phyloP scores from a whole-genome alignment of 2,797 vertebrate species.

The Amazona ochrocephala region DNA sequence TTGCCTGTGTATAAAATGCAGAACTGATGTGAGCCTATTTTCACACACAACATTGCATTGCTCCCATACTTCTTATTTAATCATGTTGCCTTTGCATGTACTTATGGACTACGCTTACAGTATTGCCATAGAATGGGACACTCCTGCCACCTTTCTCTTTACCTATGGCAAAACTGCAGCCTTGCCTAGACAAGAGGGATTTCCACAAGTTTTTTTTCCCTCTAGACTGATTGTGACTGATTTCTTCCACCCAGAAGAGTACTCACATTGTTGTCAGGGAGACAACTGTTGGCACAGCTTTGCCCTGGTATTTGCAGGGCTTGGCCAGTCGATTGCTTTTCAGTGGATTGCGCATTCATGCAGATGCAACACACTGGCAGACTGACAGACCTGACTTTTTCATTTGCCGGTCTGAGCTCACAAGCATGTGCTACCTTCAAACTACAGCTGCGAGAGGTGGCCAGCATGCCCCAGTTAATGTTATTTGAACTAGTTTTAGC shows the following conservation, averaged over 20 bases:
- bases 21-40: background rate
- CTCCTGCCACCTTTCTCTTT: background rate
- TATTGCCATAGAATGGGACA: background rate
- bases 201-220: background rate
- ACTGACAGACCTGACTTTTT: background rate
- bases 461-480: background rate
- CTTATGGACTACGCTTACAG: background rate
- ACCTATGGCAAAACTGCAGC: background rate
- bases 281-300: conserved; percentile 40
- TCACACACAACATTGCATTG: background rate
- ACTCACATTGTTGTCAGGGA: conserved; percentile 27
- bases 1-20: background rate
- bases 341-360: background rate
- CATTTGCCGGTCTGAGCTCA: background rate
- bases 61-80: background rate
- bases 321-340: background rate
- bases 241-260: background rate
- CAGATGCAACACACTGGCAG: background rate
- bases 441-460: background rate
- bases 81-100: background rate
- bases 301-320: conserved; percentile 28
- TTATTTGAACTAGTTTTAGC: background rate
- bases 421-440: background rate
- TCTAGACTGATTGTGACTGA: background rate
- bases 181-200: background rate